Evolutionary conservation across 2,888 invertebrate species (phyloP).

Genomic region (Lochmaea capreae): DNA sequence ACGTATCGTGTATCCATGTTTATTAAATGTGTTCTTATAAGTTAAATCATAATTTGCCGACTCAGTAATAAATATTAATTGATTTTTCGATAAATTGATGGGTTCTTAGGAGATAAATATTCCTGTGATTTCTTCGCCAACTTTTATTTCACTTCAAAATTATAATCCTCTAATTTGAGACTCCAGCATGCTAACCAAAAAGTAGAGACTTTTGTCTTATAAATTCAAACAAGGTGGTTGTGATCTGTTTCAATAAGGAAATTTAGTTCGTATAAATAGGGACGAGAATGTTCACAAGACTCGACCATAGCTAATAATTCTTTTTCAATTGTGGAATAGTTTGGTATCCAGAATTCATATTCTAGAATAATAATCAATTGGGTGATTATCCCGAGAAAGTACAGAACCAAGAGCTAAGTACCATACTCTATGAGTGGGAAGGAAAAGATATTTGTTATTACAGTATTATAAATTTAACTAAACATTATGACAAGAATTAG

Average conservation of each 20-base stretch:
- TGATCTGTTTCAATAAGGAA: conserved; percentile 44
- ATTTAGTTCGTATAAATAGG: conserved; percentile 25
- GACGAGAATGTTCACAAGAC: conserved; percentile 31
- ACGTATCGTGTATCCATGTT: conserved; percentile 10
- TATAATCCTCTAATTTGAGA: conserved; percentile 37
- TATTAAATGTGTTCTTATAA: conserved; percentile 14
- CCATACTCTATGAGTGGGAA: too few relatives aligned
- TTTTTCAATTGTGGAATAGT: conserved; percentile 33
- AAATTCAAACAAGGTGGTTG: conserved; percentile 35
- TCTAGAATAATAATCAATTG: conserved; percentile 30
- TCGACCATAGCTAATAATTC: conserved; percentile 32
- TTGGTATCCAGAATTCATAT: conserved; percentile 29
- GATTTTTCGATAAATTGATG: conserved; percentile 14
- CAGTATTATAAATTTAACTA: too few relatives aligned
- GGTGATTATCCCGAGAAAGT: conserved; percentile 27
- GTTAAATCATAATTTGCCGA: neutral
- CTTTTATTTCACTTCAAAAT: conserved; percentile 36
- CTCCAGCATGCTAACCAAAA: conserved; percentile 12
- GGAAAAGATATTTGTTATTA: too few relatives aligned
- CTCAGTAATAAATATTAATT: conserved; percentile 19
- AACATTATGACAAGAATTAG: too few relatives aligned
- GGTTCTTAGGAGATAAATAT: conserved; percentile 20
- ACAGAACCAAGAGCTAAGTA: conserved; percentile 25
- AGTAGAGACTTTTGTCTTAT: neutral
- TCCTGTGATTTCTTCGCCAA: conserved; percentile 28